Evolutionary conservation across 64 coral and sea anemone genomes (phyloP).

Genomic region (Actinia tenebrosa): DNA sequence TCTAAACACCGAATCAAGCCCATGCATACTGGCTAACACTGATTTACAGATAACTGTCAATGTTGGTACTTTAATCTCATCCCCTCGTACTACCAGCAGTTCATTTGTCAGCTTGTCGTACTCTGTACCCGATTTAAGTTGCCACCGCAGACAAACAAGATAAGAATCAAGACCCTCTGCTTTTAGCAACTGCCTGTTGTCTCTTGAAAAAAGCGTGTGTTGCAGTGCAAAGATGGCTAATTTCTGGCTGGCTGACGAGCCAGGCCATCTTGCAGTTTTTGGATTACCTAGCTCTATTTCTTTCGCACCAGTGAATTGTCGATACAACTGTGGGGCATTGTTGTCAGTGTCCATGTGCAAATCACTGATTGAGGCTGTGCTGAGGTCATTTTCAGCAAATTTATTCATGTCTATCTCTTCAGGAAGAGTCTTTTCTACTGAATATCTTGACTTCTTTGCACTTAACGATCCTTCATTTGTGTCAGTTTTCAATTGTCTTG

Average conservation of each 20-base stretch:
- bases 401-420: neutral
- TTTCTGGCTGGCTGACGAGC: neutral
- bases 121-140: neutral
- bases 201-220: neutral
- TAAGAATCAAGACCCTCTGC: neutral
- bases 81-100: neutral
- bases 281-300: neutral
- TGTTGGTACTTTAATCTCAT: neutral
- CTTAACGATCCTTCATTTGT: neutral
- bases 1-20: neutral
- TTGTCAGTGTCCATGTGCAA: neutral
- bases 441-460: neutral
- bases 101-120: neutral
- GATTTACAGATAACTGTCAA: neutral
- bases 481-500: neutral
- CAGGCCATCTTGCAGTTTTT: neutral
- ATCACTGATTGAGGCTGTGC: neutral
- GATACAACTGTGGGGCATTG: neutral
- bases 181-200: neutral
- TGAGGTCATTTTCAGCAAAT: neutral
- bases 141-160: slow-evolving; percentile 9
- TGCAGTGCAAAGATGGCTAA: neutral
- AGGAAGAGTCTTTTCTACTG: neutral
- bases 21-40: neutral
- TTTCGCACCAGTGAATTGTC: neutral